phyloP scores from a whole-genome alignment of 2,888 invertebrate genomes.

The Nymphalis urticae region DNA sequence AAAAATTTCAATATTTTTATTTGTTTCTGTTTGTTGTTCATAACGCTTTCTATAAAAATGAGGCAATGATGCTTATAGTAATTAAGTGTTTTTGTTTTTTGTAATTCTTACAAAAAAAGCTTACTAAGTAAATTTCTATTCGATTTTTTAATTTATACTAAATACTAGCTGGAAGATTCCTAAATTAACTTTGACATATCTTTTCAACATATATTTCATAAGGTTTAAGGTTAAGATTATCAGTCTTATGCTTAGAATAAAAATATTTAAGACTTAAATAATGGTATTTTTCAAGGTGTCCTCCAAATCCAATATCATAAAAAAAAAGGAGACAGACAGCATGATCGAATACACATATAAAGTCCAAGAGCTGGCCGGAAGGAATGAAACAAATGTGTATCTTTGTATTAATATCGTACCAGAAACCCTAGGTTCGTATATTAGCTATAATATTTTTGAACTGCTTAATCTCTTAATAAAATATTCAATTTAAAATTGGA shows the following conservation, averaged over 20 bases:
- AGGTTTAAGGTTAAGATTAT: not conserved
- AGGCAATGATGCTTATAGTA: too few relatives aligned
- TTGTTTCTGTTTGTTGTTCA: too few relatives aligned
- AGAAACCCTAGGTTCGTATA: not conserved
- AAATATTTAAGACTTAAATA: not conserved
- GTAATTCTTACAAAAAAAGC: too few relatives aligned
- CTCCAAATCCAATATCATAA: not conserved
- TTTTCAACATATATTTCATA: not conserved
- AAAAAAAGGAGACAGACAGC: not conserved
- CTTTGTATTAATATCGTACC: not conserved
- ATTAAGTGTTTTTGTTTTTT: too few relatives aligned
- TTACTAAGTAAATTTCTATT: too few relatives aligned
- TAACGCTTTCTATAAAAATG: too few relatives aligned
- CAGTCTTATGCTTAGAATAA: not conserved
- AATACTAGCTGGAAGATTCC: not conserved
- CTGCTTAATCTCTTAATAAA: not conserved
- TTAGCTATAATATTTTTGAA: not conserved
- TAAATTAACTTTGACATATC: not conserved
- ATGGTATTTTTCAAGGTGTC: not conserved
- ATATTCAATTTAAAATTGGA: too few relatives aligned
- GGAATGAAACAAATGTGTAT: slow-evolving; percentile 3
- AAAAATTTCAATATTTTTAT: too few relatives aligned
- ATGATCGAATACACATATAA: not conserved
- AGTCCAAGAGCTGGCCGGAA: not conserved
- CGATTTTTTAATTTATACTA: too few relatives aligned